phyloP scores from a whole-genome alignment of 2,797 vertebrate species.

The Pantherophis vulpinus region DNA sequence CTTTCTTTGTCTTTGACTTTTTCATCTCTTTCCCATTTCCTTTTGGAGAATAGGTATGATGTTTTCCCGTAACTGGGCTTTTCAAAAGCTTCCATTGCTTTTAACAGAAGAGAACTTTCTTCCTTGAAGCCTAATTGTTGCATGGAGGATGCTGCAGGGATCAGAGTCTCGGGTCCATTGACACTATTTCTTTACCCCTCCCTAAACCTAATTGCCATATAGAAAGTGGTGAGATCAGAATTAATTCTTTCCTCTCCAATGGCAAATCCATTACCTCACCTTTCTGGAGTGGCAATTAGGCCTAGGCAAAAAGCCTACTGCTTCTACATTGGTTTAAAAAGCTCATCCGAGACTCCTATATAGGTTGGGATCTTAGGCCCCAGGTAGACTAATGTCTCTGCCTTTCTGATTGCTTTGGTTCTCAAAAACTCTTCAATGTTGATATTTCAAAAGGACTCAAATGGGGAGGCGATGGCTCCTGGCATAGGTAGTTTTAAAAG shows the following conservation, averaged over 20 bases:
- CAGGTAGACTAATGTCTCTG: not conserved
- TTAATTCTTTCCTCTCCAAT: not conserved
- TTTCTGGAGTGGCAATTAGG: not conserved
- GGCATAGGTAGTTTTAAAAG: not conserved
- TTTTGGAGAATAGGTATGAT: not conserved
- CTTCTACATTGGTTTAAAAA: not conserved
- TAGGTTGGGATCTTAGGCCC: not conserved
- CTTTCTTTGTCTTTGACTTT: not conserved
- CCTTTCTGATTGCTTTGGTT: not conserved
- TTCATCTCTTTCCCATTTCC: not conserved
- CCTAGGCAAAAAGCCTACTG: not conserved
- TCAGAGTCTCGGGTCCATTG: not conserved
- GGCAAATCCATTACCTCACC: not conserved
- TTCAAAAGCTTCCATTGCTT: not conserved
- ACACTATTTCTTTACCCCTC: not conserved
- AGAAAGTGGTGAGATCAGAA: not conserved
- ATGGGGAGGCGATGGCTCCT: not conserved
- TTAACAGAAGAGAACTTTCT: not conserved
- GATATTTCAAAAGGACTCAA: not conserved
- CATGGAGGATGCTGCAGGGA: not conserved
- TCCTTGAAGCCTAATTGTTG: not conserved
- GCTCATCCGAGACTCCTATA: not conserved
- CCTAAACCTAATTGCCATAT: not conserved
- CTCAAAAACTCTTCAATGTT: not conserved
- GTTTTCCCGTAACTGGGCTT: not conserved